Evolutionary conservation across 2,113 vertebrate species (phyloP), one percentile per base, ranked within the genome.

Genomic region (Gymnorhina tibicen): DNA sequence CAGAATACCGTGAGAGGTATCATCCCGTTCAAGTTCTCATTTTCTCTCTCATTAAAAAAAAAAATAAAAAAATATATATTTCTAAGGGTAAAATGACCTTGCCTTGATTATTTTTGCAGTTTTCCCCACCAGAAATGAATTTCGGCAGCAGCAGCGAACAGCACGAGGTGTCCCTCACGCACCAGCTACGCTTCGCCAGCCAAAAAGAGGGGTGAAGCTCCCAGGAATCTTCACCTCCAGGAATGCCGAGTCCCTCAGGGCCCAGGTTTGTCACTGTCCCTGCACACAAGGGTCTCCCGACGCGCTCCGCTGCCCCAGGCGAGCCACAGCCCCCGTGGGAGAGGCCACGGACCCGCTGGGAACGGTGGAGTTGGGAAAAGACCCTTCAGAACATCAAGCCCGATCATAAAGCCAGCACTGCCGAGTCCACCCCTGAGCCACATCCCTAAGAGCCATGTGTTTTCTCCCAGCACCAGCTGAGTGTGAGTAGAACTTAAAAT

Each of bases 331-430:
- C 16, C 3, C 13, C 6, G 0, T 2, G 21, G 8, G 47, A 85
- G 23, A 33, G 42, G 13, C 15, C 46, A 22, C 0, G 2, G 21
- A 22, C 3, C 1, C 0, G 2, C 3, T 0, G 3, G 41, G n/a
- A 73, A n/a, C 28, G 30, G 0, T 0, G 7, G 20, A 14, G 1
- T 8, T 49, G 39, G 41, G 49, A 26, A 58, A 59, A 68, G 23
- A 56, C 1, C 20, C 14, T 63, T 6, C 35, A 27, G 9, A 33
- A 7, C 47, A 63, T 7, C 2, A 1, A 32, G 3, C 2, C 33
- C 15, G 9, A 12, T 16, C 8, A 5, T 5, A 50, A 62, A 80
- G 11, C 13, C 15, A 28, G 3, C 7, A 3, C 20, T 27, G 35
- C 26, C 27, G 32, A 63, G 9, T 5, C n/a, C 67, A 55, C 2